phyloP scores from a whole-genome alignment of 1,140 invertebrate genomes.

The Pissodes strobi region DNA sequence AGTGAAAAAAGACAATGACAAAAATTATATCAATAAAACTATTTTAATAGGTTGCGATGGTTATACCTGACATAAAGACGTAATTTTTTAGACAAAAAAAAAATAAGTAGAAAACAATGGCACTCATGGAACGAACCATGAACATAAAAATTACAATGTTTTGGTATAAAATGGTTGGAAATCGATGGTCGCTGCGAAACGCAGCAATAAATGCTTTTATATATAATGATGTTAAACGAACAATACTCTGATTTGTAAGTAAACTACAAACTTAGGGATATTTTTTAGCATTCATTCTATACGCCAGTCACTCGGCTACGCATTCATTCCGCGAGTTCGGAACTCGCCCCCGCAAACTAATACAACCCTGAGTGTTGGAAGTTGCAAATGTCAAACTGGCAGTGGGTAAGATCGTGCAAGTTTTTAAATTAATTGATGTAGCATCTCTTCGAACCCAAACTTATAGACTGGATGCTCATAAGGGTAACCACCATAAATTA shows the following conservation, averaged over 20 bases:
- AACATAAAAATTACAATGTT: slow-evolving; percentile 37
- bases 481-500: no score
- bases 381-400: slow-evolving; percentile 38
- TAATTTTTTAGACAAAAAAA: slow-evolving; percentile 23
- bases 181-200: slow-evolving; percentile 34
- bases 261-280: slow-evolving; percentile 37
- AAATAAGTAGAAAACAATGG: slow-evolving; percentile 47
- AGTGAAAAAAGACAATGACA: slow-evolving; percentile 32
- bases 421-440: no score
- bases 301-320: slow-evolving; percentile 33
- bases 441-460: no score
- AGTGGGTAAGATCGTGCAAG: no score
- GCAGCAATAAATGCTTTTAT: slow-evolving; percentile 46
- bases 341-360: slow-evolving; percentile 30
- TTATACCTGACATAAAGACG: slow-evolving; percentile 16
- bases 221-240: slow-evolving; percentile 44
- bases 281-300: slow-evolving; percentile 32
- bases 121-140: slow-evolving; percentile 42
- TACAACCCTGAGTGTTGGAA: slow-evolving; percentile 51
- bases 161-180: slow-evolving; percentile 47
- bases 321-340: slow-evolving; percentile 32
- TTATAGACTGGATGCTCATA: no score
- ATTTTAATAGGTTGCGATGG: neutral
- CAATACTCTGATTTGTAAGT: slow-evolving; percentile 44
- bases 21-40: slow-evolving; percentile 33